phyloP scores from a whole-genome alignment of 2,797 vertebrate genomes.

The Decapterus maruadsi region DNA sequence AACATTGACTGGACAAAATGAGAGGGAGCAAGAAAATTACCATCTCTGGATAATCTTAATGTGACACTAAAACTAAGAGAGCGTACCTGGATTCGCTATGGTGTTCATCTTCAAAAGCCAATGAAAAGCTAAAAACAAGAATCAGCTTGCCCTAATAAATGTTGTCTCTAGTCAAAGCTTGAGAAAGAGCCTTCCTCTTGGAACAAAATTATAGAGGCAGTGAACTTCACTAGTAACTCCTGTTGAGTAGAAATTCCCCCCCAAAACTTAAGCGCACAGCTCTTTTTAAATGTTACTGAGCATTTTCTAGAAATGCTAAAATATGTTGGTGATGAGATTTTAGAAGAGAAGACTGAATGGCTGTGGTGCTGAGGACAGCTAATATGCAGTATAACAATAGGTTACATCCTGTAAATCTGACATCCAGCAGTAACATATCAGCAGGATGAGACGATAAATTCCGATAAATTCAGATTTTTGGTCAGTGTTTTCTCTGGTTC shows the following conservation, averaged over 20 bases:
- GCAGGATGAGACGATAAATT: too few species aligned
- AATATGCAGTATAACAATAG: too few species aligned
- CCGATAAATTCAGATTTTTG: too few species aligned
- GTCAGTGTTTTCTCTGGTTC: too few species aligned
- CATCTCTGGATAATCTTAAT: background rate
- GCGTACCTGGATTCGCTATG: too few species aligned
- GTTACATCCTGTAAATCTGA: too few species aligned
- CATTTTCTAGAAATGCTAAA: background rate
- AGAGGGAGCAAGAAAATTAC: background rate
- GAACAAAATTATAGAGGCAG: too few species aligned
- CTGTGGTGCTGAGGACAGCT: background rate
- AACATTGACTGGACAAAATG: constrained; percentile 81
- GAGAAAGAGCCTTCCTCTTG: too few species aligned
- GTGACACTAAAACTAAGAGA: background rate
- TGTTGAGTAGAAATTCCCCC: background rate
- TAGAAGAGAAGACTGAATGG: background rate
- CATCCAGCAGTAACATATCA: too few species aligned
- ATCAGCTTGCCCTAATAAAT: background rate
- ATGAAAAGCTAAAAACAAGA: background rate
- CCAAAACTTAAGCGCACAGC: background rate
- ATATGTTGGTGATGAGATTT: too few species aligned
- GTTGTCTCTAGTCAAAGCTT: too few species aligned
- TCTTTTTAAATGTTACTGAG: too few species aligned
- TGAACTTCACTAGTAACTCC: background rate
- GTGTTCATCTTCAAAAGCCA: background rate